phyloP scores from a whole-genome alignment of 2,888 invertebrate genomes.

The Agonopterix heracliana region DNA sequence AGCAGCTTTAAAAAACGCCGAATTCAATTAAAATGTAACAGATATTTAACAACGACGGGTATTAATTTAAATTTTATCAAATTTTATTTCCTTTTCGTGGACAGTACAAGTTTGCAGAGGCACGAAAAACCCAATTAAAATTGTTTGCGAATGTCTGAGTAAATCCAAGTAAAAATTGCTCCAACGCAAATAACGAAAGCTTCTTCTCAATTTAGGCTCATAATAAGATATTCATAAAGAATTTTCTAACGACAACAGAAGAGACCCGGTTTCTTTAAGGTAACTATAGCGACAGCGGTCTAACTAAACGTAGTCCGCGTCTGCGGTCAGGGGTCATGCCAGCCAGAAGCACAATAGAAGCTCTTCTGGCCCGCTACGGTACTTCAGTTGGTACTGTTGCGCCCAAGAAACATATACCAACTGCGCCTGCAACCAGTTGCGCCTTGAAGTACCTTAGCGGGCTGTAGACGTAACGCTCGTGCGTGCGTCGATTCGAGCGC shows the following conservation, averaged over 20 bases:
- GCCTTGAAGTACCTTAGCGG: too few species aligned
- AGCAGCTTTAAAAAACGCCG: slow-evolving; percentile 1
- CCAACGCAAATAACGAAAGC: slow-evolving; percentile 63
- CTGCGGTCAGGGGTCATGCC: too few species aligned
- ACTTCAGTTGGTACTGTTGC: too few species aligned
- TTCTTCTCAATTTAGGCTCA: slow-evolving; percentile 61
- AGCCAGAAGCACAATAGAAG: too few species aligned
- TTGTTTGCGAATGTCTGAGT: slow-evolving; percentile 66
- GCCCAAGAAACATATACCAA: too few species aligned
- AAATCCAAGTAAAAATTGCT: slow-evolving; percentile 59
- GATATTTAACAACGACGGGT: not conserved
- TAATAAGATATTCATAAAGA: slow-evolving; percentile 72
- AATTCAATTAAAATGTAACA: not conserved
- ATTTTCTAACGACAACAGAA: slow-evolving; percentile 56
- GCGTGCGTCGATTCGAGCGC: too few species aligned
- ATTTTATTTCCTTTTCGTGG: slow-evolving; percentile 40
- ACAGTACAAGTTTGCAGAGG: slow-evolving; percentile 56
- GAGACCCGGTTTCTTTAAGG: slow-evolving; percentile 5
- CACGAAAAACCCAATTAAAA: slow-evolving; percentile 68
- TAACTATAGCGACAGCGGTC: too few species aligned
- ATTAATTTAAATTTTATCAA: slow-evolving; percentile 22
- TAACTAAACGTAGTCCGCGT: too few species aligned
- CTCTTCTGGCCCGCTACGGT: too few species aligned
- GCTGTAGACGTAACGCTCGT: too few species aligned
- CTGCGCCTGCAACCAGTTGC: too few species aligned